Percentiles rank a stretch among this genome's conserved stretches.
Evolutionary conservation across 2,888 invertebrate genomes (phyloP).

Genomic region (Chloroclysta siterata): DNA sequence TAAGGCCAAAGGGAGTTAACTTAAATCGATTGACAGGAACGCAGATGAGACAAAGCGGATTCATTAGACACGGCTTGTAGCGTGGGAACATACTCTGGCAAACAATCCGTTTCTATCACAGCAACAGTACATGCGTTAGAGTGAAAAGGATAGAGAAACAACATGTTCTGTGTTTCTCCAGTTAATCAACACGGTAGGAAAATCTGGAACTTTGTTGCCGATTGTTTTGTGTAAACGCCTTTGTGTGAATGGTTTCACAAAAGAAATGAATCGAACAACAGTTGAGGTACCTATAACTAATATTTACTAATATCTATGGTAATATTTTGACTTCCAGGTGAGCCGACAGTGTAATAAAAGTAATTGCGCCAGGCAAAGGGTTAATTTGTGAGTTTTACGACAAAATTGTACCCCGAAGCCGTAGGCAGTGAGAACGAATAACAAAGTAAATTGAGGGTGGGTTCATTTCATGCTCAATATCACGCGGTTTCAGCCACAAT

Average conservation of each 20-base stretch:
- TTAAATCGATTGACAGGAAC: constrained; percentile 37
- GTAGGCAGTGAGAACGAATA: constrained; percentile 32
- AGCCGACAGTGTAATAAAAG: constrained; percentile 9
- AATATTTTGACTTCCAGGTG: constrained; percentile 15
- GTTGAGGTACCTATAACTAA: constrained; percentile 3
- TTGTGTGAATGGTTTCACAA: constrained; percentile 29
- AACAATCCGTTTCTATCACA: constrained; percentile 22
- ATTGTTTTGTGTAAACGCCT: constrained; percentile 31
- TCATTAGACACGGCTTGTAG: constrained; percentile 32
- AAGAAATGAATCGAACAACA: constrained; percentile 27
- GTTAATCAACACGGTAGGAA: constrained; percentile 30
- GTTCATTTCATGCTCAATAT: constrained; percentile 46
- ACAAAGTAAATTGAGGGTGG: constrained; percentile 37
- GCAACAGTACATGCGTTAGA: constrained; percentile 3
- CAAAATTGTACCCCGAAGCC: constrained; percentile 18
- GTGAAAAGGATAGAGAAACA: constrained; percentile 22
- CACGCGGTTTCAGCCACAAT: constrained; percentile 28
- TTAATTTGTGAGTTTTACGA: constrained; percentile 33
- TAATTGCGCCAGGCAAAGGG: constrained; percentile 10
- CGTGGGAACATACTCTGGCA: constrained; percentile 36
- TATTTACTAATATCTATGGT: constrained; percentile 19
- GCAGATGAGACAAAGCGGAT: constrained; percentile 37
- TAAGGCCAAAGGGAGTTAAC: constrained; percentile 30
- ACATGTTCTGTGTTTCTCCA: constrained; percentile 26
- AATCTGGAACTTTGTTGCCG: constrained; percentile 29